Evolutionary conservation across 64 coral and sea anemone genomes (phyloP).

Genomic region (Catalaphyllia jardinei): DNA sequence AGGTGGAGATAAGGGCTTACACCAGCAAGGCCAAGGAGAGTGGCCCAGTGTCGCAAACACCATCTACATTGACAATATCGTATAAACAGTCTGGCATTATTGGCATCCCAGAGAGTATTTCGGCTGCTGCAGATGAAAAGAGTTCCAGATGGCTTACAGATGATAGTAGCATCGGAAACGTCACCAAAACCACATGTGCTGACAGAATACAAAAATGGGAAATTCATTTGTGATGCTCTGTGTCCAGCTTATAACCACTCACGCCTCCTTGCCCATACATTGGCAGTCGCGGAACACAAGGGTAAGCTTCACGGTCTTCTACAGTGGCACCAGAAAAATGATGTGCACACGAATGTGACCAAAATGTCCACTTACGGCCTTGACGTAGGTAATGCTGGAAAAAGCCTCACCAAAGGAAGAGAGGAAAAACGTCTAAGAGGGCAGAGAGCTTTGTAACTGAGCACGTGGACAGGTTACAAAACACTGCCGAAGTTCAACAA

Average conservation of each 20-base stretch:
- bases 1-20: conserved; percentile 32
- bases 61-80: conserved; percentile 21
- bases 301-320: conserved; percentile 20
- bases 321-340: conserved; percentile 33
- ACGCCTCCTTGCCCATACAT: conserved; percentile 25
- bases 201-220: not conserved
- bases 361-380: conserved; percentile 38
- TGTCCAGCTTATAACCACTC: conserved; percentile 45
- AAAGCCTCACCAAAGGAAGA: conserved; percentile 41
- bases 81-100: conserved; percentile 22
- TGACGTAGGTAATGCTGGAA: conserved; percentile 35
- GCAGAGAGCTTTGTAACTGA: conserved; percentile 3
- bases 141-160: conserved; percentile 34
- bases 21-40: conserved; percentile 43
- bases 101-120: conserved; percentile 23
- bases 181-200: conserved; percentile 43
- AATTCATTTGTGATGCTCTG: conserved; percentile 7
- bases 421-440: conserved; percentile 7
- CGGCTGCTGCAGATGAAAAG: conserved; percentile 26
- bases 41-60: conserved; percentile 6
- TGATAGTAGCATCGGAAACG: conserved; percentile 37
- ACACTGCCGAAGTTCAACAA: not conserved
- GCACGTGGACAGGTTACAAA: conserved; percentile 25
- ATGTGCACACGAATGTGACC: conserved; percentile 27
- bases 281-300: conserved; percentile 48